Evolutionary conservation across 2,797 vertebrate species (phyloP), one percentile per base, ranked within the genome.

Genomic region (Poeciliopsis turneri): DNA sequence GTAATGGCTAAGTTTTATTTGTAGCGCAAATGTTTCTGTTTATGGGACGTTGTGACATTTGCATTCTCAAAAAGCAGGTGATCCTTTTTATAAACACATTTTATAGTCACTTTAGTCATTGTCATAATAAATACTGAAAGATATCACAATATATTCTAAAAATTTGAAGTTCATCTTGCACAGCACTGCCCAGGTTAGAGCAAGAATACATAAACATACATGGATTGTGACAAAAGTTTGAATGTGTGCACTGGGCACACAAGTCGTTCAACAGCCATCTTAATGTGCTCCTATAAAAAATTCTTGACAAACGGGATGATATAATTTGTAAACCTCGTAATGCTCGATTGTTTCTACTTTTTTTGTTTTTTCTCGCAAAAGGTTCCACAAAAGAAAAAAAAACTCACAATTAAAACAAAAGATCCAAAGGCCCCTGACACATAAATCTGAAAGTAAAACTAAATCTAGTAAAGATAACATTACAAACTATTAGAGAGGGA

Each of bases 401-500:
- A 69, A 6, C 16, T 74, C 15, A 0, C 51, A 74, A 59, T 18
- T 20, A 66, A 66, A 66, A 66, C 47, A 66, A 41, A 43, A 36
- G 55, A 71, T 20, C 64, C 39, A 69, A 43, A 59, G 13, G 2
- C 5, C 53, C 59, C 2, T 70, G 77, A 72, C 10, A 23, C 3
- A 25, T 49, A 46, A 51, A 76, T 16, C 8, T 43, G 51, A 72
- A 5, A 28, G 36, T 1, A 74, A 13, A 75, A 80, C 75, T 47
- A 69, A 76, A 82, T 77, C 12, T 61, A 41, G 36, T 51, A 7
- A 18, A 43, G 23, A 43, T 1, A 45, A 25, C 39, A 69, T 13
- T 25, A 46, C 28, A 13, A 53, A 53, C 33, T 64, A 46, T 77
- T 71, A 51, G 30, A 73, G 43, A 41, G 1, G 43, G 72, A 81